Percentiles rank a stretch among this genome's conserved stretches.
Evolutionary conservation across 2,113 vertebrate species (phyloP).

Genomic region (Chaetodon trifascialis): DNA sequence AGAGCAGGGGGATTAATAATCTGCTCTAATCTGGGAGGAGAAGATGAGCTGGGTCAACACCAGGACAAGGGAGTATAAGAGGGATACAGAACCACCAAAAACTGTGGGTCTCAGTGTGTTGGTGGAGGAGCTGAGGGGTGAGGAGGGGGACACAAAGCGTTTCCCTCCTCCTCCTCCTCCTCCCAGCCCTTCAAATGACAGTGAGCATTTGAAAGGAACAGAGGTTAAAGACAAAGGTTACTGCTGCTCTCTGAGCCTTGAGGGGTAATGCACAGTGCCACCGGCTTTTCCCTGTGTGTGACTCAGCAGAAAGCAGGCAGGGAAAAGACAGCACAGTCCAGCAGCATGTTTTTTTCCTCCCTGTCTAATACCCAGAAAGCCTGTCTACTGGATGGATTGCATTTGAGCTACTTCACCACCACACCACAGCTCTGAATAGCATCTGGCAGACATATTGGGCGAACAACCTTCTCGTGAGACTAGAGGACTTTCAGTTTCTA

Average conservation of each 20-base stretch:
- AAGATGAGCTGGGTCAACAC: conserved; percentile 61
- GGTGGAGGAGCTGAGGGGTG: too few relatives aligned
- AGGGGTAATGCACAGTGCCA: conserved; percentile 25
- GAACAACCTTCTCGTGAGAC: conserved; percentile 11
- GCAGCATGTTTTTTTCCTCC: conserved; percentile 12
- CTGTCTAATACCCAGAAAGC: conserved; percentile 67
- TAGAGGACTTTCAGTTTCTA: conserved; percentile 47
- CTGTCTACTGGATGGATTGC: conserved; percentile 65
- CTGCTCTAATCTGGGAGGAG: conserved; percentile 73
- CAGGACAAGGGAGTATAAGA: conserved; percentile 44
- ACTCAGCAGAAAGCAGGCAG: conserved; percentile 64
- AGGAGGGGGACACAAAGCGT: not conserved
- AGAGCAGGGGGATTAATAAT: conserved; percentile 77
- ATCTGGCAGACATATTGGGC: conserved; percentile 38
- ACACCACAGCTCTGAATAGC: conserved; percentile 52
- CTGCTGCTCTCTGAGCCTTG: conserved; percentile 18
- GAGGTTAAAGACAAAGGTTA: conserved; percentile 26
- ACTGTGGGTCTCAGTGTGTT: conserved; percentile 14
- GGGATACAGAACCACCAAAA: not conserved
- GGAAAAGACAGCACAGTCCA: conserved; percentile 40
- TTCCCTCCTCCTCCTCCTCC: not conserved
- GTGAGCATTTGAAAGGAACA: not conserved
- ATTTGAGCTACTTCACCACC: conserved; percentile 51
- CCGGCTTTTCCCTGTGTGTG: conserved; percentile 54
- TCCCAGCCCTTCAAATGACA: conserved; percentile 28